phyloP scores from a whole-genome alignment of 2,888 invertebrate genomes.

The Eupithecia abbreviata region DNA sequence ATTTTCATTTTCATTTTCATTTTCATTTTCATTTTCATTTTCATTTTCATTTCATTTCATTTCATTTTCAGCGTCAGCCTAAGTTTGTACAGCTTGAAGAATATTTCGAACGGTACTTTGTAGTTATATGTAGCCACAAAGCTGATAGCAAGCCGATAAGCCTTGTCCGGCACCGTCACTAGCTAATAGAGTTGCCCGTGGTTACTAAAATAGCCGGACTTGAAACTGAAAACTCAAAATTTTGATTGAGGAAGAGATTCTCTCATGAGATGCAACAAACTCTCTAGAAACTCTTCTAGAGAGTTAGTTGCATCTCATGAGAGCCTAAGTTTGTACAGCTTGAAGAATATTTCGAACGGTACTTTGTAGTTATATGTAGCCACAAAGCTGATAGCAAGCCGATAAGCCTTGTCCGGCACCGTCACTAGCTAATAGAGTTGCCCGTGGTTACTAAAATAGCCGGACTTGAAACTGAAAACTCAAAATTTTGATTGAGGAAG shows the following conservation, averaged over 20 bases:
- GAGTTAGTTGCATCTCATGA: too few relatives aligned
- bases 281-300: too few relatives aligned
- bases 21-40: too few relatives aligned
- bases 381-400: slow-evolving; percentile 53
- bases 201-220: slow-evolving; percentile 4
- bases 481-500: neutral
- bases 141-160: slow-evolving; percentile 56
- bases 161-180: slow-evolving; percentile 43
- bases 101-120: slow-evolving; percentile 24
- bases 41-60: too few relatives aligned
- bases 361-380: slow-evolving; percentile 40
- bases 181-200: slow-evolving; percentile 19
- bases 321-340: slow-evolving; percentile 31
- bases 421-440: slow-evolving; percentile 34
- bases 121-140: slow-evolving; percentile 45
- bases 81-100: slow-evolving; percentile 31
- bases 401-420: slow-evolving; percentile 50
- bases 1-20: too few relatives aligned
- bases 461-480: neutral
- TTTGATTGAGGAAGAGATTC: neutral
- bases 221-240: neutral
- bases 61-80: too few relatives aligned
- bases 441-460: neutral
- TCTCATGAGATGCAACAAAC: neutral
- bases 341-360: slow-evolving; percentile 16